Percentiles rank a stretch among this genome's conserved stretches.
phyloP scores from a whole-genome alignment of 2,797 vertebrate genomes.

The Sebastes paucispinis region DNA sequence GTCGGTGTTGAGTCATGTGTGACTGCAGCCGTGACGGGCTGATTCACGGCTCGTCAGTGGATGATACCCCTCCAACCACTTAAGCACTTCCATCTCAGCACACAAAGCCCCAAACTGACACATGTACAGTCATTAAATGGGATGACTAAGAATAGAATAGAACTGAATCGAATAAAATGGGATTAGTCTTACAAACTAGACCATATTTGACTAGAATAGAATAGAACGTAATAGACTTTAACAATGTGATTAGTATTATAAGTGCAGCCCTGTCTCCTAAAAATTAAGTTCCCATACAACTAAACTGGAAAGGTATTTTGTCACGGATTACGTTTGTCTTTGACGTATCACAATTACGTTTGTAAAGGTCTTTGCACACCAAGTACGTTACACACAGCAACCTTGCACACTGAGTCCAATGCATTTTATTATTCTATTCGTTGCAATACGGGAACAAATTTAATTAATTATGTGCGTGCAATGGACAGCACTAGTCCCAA shows the following conservation, averaged over 20 bases:
- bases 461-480: too few species aligned
- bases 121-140: background rate
- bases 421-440: too few species aligned
- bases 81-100: slow-evolving; percentile 24
- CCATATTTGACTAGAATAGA: background rate
- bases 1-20: slow-evolving; percentile 58
- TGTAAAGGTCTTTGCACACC: too few species aligned
- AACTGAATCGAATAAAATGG: background rate
- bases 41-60: slow-evolving; percentile 47
- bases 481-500: too few species aligned
- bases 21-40: slow-evolving; percentile 44
- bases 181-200: background rate
- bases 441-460: too few species aligned
- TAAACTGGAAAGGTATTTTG: too few species aligned
- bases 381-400: too few species aligned
- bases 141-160: background rate
- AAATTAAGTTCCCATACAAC: too few species aligned
- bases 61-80: slow-evolving; percentile 42
- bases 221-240: background rate
- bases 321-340: too few species aligned
- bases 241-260: background rate
- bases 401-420: too few species aligned
- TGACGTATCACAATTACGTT: too few species aligned
- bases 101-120: slow-evolving; percentile 8
- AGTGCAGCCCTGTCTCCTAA: background rate